A percentile compares a stretch with the other conserved stretches of the same genome.
phyloP scores from a whole-genome alignment of 2,113 vertebrate genomes.

The Melospiza georgiana region DNA sequence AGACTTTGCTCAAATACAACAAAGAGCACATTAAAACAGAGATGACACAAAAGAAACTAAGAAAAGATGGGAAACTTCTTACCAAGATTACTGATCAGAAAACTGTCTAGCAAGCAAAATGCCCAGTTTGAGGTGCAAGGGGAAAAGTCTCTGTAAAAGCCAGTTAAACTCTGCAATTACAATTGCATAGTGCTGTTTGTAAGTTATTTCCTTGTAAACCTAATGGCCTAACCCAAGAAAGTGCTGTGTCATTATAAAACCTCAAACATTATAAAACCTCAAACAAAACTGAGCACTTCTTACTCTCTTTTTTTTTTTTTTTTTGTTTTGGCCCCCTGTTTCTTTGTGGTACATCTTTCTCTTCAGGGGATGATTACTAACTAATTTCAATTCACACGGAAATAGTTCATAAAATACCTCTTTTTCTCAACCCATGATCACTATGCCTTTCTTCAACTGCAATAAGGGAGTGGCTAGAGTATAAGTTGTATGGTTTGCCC shows the following conservation, averaged over 20 bases:
- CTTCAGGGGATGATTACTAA: not conserved
- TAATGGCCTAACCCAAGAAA: not conserved
- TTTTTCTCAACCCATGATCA: not conserved
- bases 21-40: not conserved
- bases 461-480: not conserved
- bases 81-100: not conserved
- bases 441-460: not conserved
- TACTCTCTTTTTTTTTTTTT: too few relatives aligned
- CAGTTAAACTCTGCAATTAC: not conserved
- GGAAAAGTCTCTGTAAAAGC: not conserved
- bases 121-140: not conserved
- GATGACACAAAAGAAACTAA: not conserved
- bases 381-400: not conserved
- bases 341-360: not conserved
- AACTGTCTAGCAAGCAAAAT: not conserved
- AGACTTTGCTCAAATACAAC: not conserved
- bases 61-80: not conserved
- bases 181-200: not conserved
- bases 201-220: not conserved
- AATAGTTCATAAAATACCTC: not conserved
- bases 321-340: not conserved
- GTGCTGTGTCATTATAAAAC: not conserved
- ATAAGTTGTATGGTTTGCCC: not conserved
- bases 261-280: not conserved
- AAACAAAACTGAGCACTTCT: accelerated